Evolutionary conservation across 2,888 invertebrate genomes (phyloP).

Genomic region (Megalurothrips usitatus): DNA sequence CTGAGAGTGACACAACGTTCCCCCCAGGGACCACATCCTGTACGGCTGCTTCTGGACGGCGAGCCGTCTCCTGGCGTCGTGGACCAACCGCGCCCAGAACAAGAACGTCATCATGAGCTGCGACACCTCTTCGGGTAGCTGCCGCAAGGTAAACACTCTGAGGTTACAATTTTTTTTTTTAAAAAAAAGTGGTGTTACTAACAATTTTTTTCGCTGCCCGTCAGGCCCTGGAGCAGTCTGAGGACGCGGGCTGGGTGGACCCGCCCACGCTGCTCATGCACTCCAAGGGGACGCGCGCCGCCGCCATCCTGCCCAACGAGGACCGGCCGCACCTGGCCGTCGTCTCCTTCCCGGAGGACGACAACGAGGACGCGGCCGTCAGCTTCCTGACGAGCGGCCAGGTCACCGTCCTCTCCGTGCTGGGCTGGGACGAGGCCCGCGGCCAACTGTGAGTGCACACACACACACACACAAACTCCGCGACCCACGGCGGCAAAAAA

Average conservation of each 20-base stretch:
- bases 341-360: conserved; percentile 4
- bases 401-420: conserved; percentile 56
- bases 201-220: too few relatives aligned
- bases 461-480: not conserved
- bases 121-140: conserved; percentile 39
- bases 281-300: conserved; percentile 40
- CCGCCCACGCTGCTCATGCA: conserved; percentile 54
- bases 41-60: conserved; percentile 59
- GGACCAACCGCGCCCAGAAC: conserved; percentile 81
- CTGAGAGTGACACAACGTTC: conserved; percentile 69
- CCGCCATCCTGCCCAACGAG: conserved; percentile 37
- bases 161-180: too few relatives aligned
- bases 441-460: conserved; percentile 52
- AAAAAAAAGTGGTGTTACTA: too few relatives aligned
- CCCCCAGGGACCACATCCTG: conserved; percentile 78
- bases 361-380: not conserved
- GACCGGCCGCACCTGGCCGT: conserved; percentile 38
- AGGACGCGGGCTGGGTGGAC: conserved; percentile 67
- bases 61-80: conserved; percentile 59
- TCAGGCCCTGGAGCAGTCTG: conserved; percentile 50
- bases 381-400: conserved; percentile 55
- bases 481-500: not conserved
- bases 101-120: conserved; percentile 58
- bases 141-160: too few relatives aligned
- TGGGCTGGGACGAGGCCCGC: conserved; percentile 58